Conservation (phyloP, 2,113 vertebrate species). For the Noctilio leporinus region DNA sequence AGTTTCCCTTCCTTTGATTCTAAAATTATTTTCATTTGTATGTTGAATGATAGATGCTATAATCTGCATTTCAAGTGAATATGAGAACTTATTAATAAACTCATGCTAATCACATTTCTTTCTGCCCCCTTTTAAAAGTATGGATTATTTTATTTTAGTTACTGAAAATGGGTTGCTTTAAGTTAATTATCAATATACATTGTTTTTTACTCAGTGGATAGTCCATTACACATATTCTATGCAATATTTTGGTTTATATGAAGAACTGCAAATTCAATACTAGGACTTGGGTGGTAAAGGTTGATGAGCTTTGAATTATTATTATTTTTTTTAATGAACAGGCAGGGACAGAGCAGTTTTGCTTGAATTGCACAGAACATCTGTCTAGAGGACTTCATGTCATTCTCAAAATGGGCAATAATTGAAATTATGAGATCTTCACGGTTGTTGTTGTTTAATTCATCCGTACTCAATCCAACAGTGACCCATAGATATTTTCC, state of each 20-base stretch:
- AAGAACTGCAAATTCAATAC: neutral
- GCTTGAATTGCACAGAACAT: constrained; percentile 43
- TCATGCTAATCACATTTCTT: constrained; percentile 25
- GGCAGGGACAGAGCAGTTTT: constrained; percentile 49
- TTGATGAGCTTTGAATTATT: constrained; percentile 10
- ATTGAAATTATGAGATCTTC: constrained; percentile 24
- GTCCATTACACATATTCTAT: neutral
- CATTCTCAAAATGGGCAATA: constrained; percentile 26
- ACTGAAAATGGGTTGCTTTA: neutral
- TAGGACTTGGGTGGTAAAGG: constrained; percentile 25
- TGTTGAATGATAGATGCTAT: constrained; percentile 47
- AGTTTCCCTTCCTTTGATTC: constrained; percentile 43
- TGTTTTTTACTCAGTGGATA: neutral
- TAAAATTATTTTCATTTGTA: constrained; percentile 54
- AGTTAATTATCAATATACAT: neutral
- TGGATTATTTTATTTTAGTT: constrained; percentile 33
- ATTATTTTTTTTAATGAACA: constrained; percentile 48
- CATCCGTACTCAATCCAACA: constrained; percentile 6
- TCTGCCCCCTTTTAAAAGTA: constrained; percentile 33
- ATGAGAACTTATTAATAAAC: constrained; percentile 7
- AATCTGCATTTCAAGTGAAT: constrained; percentile 36
- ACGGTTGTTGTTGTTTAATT: neutral
- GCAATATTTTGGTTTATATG: constrained; percentile 11
- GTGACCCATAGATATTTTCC: constrained; percentile 8
- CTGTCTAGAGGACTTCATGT: constrained; percentile 25